Base-by-base conservation (phyloP, 2,888 invertebrate genomes). In the Junonia oenone region DNA sequence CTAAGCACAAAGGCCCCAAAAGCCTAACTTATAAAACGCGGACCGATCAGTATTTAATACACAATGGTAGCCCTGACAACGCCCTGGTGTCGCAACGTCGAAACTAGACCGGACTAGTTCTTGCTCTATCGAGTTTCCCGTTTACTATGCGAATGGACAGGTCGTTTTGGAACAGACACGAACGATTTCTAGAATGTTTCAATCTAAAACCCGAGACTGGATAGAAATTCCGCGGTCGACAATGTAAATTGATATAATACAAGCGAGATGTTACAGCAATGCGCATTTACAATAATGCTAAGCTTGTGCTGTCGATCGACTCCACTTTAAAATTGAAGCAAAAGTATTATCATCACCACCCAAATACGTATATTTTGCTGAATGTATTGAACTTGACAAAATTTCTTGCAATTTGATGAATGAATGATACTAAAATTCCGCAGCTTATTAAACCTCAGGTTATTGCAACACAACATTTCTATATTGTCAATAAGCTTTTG, bases 61-160 rank as follows among this genome's bases (percentile, higher is more conserved):
- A 64, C 61, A 61, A 63, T 56, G 38, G 55, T 62, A 64, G 66
- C 68, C 68, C 67, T 68, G 68, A 63, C 66, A 66, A 66, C 67
- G 67, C 67, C 67, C 66, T 60, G 50, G 27, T 67, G 63, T 63
- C 62, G 68, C 65, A 68, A 69, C 55, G 40, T 49, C 53, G 45
- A 51, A 50, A 45, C 61, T 59, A 56, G 58, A 59, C 63, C 60
- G 46, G 58, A 64, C 63, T 43, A 38, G 59, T 51, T 62, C 51
- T 51, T 56, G 51, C 59, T 59, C 53, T 63, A 62, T 66, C 64
- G 47, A 61, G 66, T 68, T 66, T 63, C 63, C 48, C 57, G 52
- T 61, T 61, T 61, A 61, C 61, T 56, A 56, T 45, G 56, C 38
- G 22, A 47, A 47, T 47, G 19, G 19, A 31, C 11, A 40, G 26